phyloP scores from a whole-genome alignment of 2,888 invertebrate species.

The Andrena dorsata region DNA sequence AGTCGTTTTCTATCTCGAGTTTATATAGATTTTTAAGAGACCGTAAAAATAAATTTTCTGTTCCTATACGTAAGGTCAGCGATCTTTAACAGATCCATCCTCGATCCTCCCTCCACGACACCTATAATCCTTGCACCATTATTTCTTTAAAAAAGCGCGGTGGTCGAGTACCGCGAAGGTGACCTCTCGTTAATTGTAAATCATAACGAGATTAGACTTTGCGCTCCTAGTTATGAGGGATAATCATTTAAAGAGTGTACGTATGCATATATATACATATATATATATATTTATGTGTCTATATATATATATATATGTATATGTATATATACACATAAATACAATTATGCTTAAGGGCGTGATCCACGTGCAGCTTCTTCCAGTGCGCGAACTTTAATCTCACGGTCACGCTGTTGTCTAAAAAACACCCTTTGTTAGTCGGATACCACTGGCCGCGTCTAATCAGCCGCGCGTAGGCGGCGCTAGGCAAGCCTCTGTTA shows the following conservation, averaged over 20 bases:
- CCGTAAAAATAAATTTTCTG: conserved; percentile 73
- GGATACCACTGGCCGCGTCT: conserved; percentile 32
- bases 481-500: conserved; percentile 28
- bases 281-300: too few relatives aligned
- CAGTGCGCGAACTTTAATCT: conserved; percentile 93
- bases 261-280: conserved; percentile 2
- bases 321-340: conserved; percentile 56
- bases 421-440: conserved; percentile 83
- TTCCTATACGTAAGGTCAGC: conserved; percentile 59
- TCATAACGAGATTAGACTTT: conserved; percentile 44
- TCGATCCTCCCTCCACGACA: background rate
- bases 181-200: conserved; percentile 28
- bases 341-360: conserved; percentile 85
- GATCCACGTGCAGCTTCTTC: conserved; percentile 94
- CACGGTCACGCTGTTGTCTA: conserved; percentile 93
- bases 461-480: conserved; percentile 28
- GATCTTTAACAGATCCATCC: conserved; percentile 40
- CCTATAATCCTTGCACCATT: conserved; percentile 43
- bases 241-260: conserved; percentile 65
- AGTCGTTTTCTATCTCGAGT: conserved; percentile 45
- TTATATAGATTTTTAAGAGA: conserved; percentile 63
- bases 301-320: background rate
- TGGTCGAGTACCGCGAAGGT: conserved; percentile 9
- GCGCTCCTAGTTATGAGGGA: conserved; percentile 71
- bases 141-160: conserved; percentile 21